Percentiles rank a stretch among this genome's conserved stretches.
These are phyloP conservation scores for Lottia scabra DNA, from an alignment of 2,888 invertebrate genomes.

Conservation along the genomic window DNA sequence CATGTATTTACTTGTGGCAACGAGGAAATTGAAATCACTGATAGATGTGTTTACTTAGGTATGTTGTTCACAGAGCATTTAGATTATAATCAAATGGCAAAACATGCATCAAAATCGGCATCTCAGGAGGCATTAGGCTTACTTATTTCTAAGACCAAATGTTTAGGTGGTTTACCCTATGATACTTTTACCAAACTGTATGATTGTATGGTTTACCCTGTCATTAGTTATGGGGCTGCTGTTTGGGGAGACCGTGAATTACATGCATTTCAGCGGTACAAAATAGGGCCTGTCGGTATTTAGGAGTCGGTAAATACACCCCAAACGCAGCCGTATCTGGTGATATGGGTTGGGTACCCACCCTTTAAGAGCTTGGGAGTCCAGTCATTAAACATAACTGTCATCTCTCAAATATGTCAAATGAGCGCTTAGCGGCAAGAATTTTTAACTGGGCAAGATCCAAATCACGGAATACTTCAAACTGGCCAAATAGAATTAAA, in stretches of 20 bases:
- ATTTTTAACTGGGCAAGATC: neutral
- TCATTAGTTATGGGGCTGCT: conserved; percentile 9
- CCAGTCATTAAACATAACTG: neutral
- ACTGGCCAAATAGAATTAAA: neutral
- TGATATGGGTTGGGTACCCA: conserved; percentile 9
- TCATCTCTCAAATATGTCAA: neutral
- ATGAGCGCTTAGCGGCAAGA: neutral
- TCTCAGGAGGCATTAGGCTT: conserved; percentile 12
- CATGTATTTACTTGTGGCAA: conserved; percentile 24
- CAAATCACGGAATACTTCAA: neutral
- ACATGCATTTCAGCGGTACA: conserved; percentile 11
- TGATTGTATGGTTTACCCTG: no score
- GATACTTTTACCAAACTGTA: conserved; percentile 6
- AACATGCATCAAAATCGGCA: conserved; percentile 7
- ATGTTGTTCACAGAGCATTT: conserved; percentile 12
- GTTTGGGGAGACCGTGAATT: conserved; percentile 18
- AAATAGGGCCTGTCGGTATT: conserved; percentile 15
- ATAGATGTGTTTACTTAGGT: conserved; percentile 24
- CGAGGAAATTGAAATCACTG: conserved; percentile 6
- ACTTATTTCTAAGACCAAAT: no score
- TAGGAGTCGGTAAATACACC: conserved; percentile 6
- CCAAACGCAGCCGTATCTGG: conserved; percentile 2
- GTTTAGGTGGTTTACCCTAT: conserved; percentile 17
- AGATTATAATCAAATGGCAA: conserved; percentile 22
- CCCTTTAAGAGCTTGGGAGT: conserved; percentile 1